phyloP scores from a whole-genome alignment of 2,888 invertebrate species.

The Orchestes rusci region DNA sequence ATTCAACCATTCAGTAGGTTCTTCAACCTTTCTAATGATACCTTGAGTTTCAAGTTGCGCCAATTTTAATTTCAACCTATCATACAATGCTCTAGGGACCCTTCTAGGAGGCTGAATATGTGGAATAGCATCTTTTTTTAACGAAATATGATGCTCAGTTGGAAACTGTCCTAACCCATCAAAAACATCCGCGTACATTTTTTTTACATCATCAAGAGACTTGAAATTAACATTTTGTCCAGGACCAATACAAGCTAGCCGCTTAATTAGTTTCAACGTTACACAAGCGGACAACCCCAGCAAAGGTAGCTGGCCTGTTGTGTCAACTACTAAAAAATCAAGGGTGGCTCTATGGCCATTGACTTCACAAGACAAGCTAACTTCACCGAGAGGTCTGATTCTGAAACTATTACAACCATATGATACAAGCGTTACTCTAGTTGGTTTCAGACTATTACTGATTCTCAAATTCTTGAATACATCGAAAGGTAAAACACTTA shows the following conservation, averaged over 20 bases:
- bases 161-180: conserved; percentile 16
- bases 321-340: conserved; percentile 3
- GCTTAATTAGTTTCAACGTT: neutral
- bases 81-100: conserved; percentile 10
- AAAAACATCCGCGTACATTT: conserved; percentile 8
- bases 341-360: neutral
- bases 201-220: neutral
- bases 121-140: conserved; percentile 15
- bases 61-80: conserved; percentile 2
- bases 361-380: neutral
- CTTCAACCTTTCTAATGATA: conserved; percentile 13
- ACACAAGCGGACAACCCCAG: neutral
- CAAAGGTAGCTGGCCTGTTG: neutral
- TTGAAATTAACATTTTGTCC: neutral
- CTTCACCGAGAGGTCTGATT: neutral
- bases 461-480: too few species aligned
- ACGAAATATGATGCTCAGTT: conserved; percentile 11
- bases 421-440: conserved; percentile 3
- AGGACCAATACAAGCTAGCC: neutral
- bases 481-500: too few species aligned
- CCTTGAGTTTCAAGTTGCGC: conserved; percentile 4
- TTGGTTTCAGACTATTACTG: neutral
- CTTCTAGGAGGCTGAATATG: conserved; percentile 11
- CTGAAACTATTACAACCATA: neutral
- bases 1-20: conserved; percentile 21